These are phyloP conservation scores for Phalacrocorax carbo DNA, from an alignment of 2,113 vertebrate genomes.

Conservation along the genomic window DNA sequence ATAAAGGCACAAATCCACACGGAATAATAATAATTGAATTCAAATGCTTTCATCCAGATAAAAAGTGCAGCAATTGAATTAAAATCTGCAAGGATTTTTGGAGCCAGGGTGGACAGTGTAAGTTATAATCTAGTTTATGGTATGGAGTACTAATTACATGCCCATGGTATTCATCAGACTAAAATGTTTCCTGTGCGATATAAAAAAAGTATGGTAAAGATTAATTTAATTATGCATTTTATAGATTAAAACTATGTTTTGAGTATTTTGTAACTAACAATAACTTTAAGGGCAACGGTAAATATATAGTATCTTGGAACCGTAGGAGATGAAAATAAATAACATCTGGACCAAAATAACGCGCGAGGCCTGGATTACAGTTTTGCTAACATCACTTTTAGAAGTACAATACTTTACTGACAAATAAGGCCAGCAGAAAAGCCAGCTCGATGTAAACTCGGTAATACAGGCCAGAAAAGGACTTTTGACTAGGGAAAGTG, in stretches of 20 bases:
- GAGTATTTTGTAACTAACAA: conserved; percentile 48
- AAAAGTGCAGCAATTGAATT: conserved; percentile 36
- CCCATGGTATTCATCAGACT: neutral
- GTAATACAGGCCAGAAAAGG: neutral
- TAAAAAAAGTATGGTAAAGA: conserved; percentile 20
- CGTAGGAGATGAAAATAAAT: neutral
- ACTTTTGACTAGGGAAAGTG: neutral
- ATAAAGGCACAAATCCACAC: neutral
- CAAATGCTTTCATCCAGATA: conserved; percentile 25
- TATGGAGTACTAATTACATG: conserved; percentile 30
- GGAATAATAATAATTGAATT: neutral
- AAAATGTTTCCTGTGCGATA: conserved; percentile 15
- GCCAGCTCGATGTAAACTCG: neutral
- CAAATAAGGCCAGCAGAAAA: neutral
- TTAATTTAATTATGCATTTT: conserved; percentile 50
- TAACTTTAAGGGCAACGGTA: conserved; percentile 36
- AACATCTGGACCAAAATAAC: neutral
- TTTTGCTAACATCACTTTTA: neutral
- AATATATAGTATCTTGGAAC: neutral
- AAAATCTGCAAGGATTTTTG: conserved; percentile 7
- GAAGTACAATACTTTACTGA: neutral
- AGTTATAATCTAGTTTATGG: conserved; percentile 16
- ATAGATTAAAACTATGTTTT: conserved; percentile 4
- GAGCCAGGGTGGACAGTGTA: conserved; percentile 13
- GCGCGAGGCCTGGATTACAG: neutral